phyloP scores from a whole-genome alignment of 2,113 vertebrate species.

The Syngnathus typhle region DNA sequence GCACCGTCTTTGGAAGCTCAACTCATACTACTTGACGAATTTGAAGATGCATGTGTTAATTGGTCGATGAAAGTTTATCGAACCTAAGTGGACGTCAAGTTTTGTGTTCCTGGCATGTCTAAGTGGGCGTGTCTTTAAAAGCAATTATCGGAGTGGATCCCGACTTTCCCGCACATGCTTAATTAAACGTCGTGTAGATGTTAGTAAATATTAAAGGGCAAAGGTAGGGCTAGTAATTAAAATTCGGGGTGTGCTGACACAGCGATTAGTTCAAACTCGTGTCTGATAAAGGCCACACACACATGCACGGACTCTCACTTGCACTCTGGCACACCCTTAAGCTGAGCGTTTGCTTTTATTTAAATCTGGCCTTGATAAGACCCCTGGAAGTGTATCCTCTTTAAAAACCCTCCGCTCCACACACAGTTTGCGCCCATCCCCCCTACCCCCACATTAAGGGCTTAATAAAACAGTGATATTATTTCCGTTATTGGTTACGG shows the following conservation, averaged over 20 bases:
- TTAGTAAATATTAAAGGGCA: constrained; percentile 73
- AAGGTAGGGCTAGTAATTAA: constrained; percentile 69
- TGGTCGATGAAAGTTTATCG: background rate
- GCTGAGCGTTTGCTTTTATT: constrained; percentile 67
- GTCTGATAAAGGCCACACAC: constrained; percentile 67
- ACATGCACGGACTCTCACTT: constrained; percentile 27
- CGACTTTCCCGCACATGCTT: constrained; percentile 46
- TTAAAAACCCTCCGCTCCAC: constrained; percentile 61
- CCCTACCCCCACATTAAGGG: constrained; percentile 67
- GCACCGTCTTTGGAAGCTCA: background rate
- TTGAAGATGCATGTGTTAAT: background rate
- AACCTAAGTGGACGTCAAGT: background rate
- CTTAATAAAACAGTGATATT: constrained; percentile 75
- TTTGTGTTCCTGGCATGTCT: constrained; percentile 15
- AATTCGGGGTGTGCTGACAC: constrained; percentile 63
- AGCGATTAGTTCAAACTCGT: constrained; percentile 60
- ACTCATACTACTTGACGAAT: background rate
- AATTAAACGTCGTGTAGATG: constrained; percentile 62
- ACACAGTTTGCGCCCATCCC: constrained; percentile 55
- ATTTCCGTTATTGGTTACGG: constrained; percentile 72
- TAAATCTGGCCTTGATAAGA: constrained; percentile 69
- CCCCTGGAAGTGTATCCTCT: constrained; percentile 64
- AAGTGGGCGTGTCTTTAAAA: constrained; percentile 6
- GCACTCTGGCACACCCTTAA: constrained; percentile 56
- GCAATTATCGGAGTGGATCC: constrained; percentile 38